Base-by-base conservation (phyloP, 2,888 invertebrate species). In the Drosophila nr. perissopoda region DNA sequence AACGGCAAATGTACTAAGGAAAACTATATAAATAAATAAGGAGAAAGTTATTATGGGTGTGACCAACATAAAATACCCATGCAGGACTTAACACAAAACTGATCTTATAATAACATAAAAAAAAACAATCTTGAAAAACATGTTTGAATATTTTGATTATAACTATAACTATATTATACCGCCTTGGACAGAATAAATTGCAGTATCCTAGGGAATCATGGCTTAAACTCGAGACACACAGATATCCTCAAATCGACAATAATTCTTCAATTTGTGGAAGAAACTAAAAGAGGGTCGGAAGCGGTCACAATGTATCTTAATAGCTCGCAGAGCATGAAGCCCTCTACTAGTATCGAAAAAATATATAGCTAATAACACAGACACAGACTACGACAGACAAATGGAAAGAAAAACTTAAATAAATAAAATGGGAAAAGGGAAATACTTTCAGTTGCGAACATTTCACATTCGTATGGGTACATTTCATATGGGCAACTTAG, bases 21-120 rank as follows among this genome's bases (percentile, higher is more conserved):
- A 25, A 40, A 62, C 42, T 11, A 51, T 57, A 18, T 60, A 27
- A 18, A 53, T 49, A 27, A 42, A 51, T n/a, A 36, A 34, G 3
- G 27, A 56, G n/a, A 42, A 33, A 38, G 25, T 59, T 67, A 49
- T 70, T 40, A 54, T 42, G 27, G 33, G n/a, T 57, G 36, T 70
- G 75, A 48, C 54, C 48, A 61, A 67, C 60, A 64, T 64, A 64
- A 67, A 74, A 74, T 60, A 67, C 53, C 61, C 62, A 29, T 42
- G 45, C 40, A 29, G 29, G 64, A 42, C 38, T 25, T 31, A 29
- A 60, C 31, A 49, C 33, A 57, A 57, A 58, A 45, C 38, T 21
- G 38, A 42, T 25, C 3, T 33, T 8, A 16, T 18, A 21, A 31
- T 38, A 45, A 38, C 38, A 33, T 10, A 4, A 11, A 1, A 21